Evolutionary conservation across 1,140 invertebrate genomes (phyloP), one percentile per base, ranked within the genome.

Genomic region (Phymastichus coffea): DNA sequence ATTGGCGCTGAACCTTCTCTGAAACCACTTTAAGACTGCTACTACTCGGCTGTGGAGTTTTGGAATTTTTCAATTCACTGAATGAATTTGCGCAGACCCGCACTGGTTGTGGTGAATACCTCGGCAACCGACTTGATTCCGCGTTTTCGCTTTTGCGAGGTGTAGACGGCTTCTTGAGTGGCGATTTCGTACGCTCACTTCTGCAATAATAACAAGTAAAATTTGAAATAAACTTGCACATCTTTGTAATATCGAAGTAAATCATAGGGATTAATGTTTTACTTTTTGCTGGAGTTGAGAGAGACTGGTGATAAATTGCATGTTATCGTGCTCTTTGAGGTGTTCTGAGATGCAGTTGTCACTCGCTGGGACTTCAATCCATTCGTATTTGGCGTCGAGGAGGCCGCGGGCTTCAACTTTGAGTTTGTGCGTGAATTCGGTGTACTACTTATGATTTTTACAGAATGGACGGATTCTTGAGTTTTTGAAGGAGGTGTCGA

Each of bases 301-400:
- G 15, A 52, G 0, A 23, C 22, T 6, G 56, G 35, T 8, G 40
- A 25, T 44, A 35, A 9, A 17, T 44, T 25, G 0, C 7, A 38
- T 41, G 38, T 33, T 33, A 23, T 51, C 44, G 35, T 28, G 12
- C 20, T 22, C 22, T 7, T 35, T 46, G 53, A 19, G 6, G 25
- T 47, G 12, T 60, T 63, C 2, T 55, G 38, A 26, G 52, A 57
- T 25, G 60, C 57, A 15, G 25, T 4, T 14, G 20, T 3, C 49
- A 43, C 12, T 15, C 4, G 9, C 15, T 53, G 20, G 19, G 41
- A 1, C 28, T 10, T 37, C 41, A 57, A n/a, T 14, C 12, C 17
- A 37, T 23, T 33, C n/a, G 15, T 23, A 44, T 76, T 73, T 40
- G 75, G 75, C 6, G 74, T 77, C 4, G 75, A 75, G 0, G 74